These are phyloP conservation scores for Strix aluco DNA, from an alignment of 2,113 vertebrate species.

Conservation along the genomic window DNA sequence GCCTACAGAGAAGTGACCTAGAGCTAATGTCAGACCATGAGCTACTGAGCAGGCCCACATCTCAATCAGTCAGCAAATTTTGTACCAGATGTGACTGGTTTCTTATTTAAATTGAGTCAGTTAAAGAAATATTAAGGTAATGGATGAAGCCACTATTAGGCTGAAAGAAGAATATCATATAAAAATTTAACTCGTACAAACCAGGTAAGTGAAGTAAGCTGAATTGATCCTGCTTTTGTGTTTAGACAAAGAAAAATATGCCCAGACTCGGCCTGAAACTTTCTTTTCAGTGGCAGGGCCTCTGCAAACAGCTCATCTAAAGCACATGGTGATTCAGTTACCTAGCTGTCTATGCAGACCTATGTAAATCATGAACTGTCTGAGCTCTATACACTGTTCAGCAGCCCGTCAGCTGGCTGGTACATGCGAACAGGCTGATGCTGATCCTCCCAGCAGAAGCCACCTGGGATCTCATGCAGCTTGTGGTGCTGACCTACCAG, in stretches of 20 bases:
- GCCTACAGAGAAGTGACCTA: neutral
- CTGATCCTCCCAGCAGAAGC: neutral
- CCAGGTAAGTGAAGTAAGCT: neutral
- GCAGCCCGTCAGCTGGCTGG: neutral
- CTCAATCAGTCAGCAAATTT: neutral
- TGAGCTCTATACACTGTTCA: neutral
- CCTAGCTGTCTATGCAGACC: neutral
- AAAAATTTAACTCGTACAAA: neutral
- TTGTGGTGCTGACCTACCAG: neutral
- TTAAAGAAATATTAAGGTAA: neutral
- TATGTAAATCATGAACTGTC: fast-evolving
- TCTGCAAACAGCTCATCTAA: neutral
- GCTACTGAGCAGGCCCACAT: neutral
- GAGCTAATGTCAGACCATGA: neutral
- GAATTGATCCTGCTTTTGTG: neutral
- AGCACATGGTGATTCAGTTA: neutral
- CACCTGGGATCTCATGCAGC: neutral
- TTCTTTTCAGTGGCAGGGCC: neutral
- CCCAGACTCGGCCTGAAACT: neutral
- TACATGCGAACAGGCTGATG: fast-evolving
- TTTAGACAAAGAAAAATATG: neutral
- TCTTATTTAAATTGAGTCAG: neutral
- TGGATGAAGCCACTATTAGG: neutral
- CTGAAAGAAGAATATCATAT: neutral
- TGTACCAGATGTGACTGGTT: neutral